These are phyloP conservation scores for Silvanus unidentatus DNA, from an alignment of 2,888 invertebrate genomes.

Conservation along the genomic window DNA sequence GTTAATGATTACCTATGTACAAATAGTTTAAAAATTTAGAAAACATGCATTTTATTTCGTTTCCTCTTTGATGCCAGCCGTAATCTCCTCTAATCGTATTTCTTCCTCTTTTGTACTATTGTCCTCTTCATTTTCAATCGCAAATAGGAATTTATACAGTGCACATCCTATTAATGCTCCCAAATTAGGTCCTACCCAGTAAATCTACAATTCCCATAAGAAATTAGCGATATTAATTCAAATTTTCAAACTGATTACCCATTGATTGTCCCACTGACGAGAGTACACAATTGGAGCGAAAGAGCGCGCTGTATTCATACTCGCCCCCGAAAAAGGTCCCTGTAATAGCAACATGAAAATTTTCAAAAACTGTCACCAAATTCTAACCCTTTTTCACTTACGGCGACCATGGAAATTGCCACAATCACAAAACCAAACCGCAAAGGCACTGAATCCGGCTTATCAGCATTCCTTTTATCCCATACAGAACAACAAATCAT, in stretches of 20 bases:
- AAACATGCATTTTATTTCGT: no score
- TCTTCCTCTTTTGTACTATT: no score
- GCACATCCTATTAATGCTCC: constrained; percentile 36
- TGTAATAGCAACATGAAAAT: constrained; percentile 44
- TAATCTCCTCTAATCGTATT: no score
- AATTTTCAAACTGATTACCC: constrained; percentile 47
- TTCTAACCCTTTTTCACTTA: no score
- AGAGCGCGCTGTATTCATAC: constrained; percentile 63
- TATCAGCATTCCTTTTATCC: constrained; percentile 63
- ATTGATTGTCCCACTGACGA: constrained; percentile 57
- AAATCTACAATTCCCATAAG: constrained; percentile 39
- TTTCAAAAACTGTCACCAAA: not conserved
- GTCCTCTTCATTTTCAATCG: constrained; percentile 17
- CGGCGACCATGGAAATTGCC: constrained; percentile 60
- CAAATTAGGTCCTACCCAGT: constrained; percentile 42
- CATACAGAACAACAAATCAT: constrained; percentile 65
- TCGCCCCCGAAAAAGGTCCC: constrained; percentile 66
- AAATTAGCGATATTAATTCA: constrained; percentile 3
- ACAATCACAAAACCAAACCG: constrained; percentile 64
- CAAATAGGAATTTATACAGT: constrained; percentile 35
- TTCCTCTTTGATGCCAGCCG: no score
- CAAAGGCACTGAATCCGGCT: constrained; percentile 59
- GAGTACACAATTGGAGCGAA: constrained; percentile 65
- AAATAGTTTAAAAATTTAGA: no score
- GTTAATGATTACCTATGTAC: no score